These are phyloP conservation scores for Sebastes goodei DNA, from an alignment of 2,797 vertebrate species.

Conservation along the genomic window DNA sequence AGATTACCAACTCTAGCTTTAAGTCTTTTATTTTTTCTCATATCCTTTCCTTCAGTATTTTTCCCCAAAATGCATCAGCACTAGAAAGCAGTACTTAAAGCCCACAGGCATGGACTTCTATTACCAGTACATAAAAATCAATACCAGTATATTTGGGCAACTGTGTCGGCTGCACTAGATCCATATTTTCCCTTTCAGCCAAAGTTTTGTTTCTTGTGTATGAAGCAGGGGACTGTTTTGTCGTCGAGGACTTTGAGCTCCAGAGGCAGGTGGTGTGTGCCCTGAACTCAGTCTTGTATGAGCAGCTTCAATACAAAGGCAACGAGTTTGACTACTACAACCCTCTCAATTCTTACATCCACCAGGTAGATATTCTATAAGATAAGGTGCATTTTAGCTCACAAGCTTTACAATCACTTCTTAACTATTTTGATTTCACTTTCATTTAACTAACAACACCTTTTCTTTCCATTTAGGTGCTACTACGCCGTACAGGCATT, in stretches of 20 bases:
- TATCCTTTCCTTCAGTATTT: neutral
- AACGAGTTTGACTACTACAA: slow-evolving; percentile 98
- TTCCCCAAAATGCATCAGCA: neutral
- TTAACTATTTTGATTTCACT: neutral
- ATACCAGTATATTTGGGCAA: neutral
- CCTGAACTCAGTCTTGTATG: slow-evolving; percentile 92
- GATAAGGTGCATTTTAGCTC: fast-evolving
- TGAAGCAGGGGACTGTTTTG: slow-evolving; percentile 78
- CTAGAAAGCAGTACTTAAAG: neutral
- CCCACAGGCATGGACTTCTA: neutral
- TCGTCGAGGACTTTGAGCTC: slow-evolving; percentile 89
- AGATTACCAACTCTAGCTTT: too few relatives aligned
- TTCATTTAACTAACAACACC: neutral
- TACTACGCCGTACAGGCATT: slow-evolving; percentile 92
- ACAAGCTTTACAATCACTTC: neutral
- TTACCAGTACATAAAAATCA: neutral
- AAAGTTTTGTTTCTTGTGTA: neutral
- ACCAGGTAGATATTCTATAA: slow-evolving; percentile 84
- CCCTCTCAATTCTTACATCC: slow-evolving; percentile 96
- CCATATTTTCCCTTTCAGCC: neutral
- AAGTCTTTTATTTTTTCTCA: neutral
- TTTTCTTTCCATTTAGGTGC: slow-evolving; percentile 82
- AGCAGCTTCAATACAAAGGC: slow-evolving; percentile 95
- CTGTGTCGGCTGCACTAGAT: neutral
- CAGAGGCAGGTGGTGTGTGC: slow-evolving; percentile 93